Evolutionary conservation across 2,888 invertebrate genomes (phyloP).

Genomic region (Blera fallax): DNA sequence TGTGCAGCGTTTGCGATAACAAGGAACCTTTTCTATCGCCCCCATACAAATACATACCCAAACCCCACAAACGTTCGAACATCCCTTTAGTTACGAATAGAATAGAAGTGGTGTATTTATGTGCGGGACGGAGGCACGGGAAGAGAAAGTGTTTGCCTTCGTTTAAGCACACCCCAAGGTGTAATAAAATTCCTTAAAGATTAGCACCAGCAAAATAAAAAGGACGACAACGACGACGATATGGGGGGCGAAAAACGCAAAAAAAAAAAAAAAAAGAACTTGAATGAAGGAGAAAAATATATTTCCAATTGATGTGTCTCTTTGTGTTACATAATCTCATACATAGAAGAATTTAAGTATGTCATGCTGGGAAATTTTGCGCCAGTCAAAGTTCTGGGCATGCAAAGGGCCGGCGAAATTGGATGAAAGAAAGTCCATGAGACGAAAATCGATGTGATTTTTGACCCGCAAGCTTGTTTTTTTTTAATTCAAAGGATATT

Average conservation of each 20-base stretch:
- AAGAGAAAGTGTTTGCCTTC: conserved; percentile 57
- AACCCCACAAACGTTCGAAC: conserved; percentile 9
- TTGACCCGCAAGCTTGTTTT: too few relatives aligned
- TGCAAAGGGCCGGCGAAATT: neutral
- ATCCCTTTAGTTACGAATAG: conserved; percentile 42
- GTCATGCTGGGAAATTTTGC: neutral
- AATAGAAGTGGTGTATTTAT: conserved; percentile 40
- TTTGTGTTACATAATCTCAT: conserved; percentile 9
- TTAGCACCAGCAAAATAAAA: conserved; percentile 57
- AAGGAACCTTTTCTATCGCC: conserved; percentile 41
- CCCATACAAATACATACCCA: neutral
- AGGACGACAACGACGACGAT: conserved; percentile 33
- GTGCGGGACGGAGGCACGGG: neutral
- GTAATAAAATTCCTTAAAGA: conserved; percentile 69
- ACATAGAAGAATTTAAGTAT: neutral
- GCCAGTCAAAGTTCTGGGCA: neutral
- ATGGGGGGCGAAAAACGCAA: neutral
- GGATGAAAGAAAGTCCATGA: neutral
- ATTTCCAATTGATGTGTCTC: conserved; percentile 40
- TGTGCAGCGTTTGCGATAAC: conserved; percentile 72
- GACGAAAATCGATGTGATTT: neutral
- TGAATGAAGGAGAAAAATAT: neutral
- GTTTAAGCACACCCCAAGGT: conserved; percentile 63
- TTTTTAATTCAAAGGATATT: too few relatives aligned
- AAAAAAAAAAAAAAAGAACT: neutral